Conservation (phyloP, 2,888 invertebrate genomes). For the Nemoura dubitans region DNA sequence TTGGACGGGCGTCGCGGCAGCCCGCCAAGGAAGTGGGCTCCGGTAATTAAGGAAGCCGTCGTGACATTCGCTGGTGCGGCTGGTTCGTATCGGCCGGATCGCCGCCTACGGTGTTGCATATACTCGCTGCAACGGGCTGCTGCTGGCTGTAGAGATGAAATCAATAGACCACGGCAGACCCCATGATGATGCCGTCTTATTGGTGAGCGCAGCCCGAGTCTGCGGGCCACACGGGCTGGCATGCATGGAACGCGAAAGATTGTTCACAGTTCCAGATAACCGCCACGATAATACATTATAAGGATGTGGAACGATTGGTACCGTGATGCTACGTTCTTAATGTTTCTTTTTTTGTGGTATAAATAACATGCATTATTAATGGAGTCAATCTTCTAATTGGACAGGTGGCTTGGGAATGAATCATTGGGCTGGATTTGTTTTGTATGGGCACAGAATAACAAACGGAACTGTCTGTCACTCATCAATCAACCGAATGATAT, state of each 20-base stretch:
- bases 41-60: neutral
- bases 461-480: neutral
- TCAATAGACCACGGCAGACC: neutral
- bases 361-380: neutral
- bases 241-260: neutral
- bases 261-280: neutral
- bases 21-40: neutral
- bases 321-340: neutral
- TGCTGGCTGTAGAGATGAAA: neutral
- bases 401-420: neutral
- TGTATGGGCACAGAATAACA: neutral
- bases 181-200: neutral
- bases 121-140: no score
- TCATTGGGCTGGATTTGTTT: neutral
- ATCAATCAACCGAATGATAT: neutral
- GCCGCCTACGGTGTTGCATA: neutral
- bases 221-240: neutral
- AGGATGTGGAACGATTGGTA: neutral
- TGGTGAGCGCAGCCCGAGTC: neutral
- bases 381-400: neutral
- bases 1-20: neutral
- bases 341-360: neutral
- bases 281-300: neutral
- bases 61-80: neutral
- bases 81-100: neutral